Conservation (phyloP, 2,888 invertebrate genomes). For the Bedellia somnulentella region DNA sequence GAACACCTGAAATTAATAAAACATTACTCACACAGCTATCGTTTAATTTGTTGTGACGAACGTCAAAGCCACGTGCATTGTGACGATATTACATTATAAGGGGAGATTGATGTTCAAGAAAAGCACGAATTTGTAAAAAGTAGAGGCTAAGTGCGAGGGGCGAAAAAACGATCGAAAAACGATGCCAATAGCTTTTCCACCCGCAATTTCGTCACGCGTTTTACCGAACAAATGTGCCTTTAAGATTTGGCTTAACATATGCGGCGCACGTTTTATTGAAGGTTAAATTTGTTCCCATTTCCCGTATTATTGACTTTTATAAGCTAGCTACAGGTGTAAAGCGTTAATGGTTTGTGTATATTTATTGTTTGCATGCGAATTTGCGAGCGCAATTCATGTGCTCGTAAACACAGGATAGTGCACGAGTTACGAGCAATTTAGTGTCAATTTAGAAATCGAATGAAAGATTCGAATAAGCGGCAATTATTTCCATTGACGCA, state of each 20-base stretch:
- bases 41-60: constrained; percentile 12
- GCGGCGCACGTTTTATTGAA: constrained; percentile 48
- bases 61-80: constrained; percentile 18
- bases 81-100: constrained; percentile 42
- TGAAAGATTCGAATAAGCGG: constrained; percentile 28
- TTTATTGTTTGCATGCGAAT: constrained; percentile 2
- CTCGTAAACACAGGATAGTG: neutral
- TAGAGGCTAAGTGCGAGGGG: constrained; percentile 54
- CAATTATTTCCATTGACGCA: constrained; percentile 43
- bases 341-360: constrained; percentile 20
- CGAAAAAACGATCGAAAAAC: constrained; percentile 32
- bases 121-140: constrained; percentile 60
- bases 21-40: no score
- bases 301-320: constrained; percentile 28
- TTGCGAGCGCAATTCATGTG: neutral
- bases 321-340: constrained; percentile 25
- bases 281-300: constrained; percentile 31
- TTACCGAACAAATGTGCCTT: constrained; percentile 53
- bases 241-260: constrained; percentile 49
- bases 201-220: constrained; percentile 56
- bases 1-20: no score
- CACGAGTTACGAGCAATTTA: constrained; percentile 2
- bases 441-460: neutral
- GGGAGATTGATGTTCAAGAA: constrained; percentile 54
- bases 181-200: no score